Conservation (phyloP, 2,888 invertebrate genomes). For the Zygaena filipendulae region DNA sequence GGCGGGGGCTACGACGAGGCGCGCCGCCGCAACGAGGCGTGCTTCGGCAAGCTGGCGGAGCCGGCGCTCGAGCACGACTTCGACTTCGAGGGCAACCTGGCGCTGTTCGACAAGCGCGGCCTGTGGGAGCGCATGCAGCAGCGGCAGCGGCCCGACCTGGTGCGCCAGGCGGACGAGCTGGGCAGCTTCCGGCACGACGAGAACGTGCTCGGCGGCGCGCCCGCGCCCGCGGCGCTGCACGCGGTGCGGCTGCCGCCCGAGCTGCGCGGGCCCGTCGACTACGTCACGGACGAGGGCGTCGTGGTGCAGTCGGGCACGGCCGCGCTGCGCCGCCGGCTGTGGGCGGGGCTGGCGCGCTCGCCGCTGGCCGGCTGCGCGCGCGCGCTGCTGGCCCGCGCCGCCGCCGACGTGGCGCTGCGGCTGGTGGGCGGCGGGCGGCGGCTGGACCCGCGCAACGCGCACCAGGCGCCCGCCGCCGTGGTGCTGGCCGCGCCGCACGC, state of each 20-base stretch:
- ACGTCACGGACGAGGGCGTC: slow-evolving; percentile 84
- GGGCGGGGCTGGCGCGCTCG: slow-evolving; percentile 69
- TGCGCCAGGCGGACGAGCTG: slow-evolving; percentile 41
- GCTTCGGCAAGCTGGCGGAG: slow-evolving; percentile 80
- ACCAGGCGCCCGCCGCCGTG: slow-evolving; percentile 87
- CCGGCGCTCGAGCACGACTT: slow-evolving; percentile 79
- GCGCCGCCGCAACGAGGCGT: slow-evolving; percentile 76
- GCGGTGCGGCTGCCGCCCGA: slow-evolving; percentile 78
- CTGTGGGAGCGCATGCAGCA: slow-evolving; percentile 47
- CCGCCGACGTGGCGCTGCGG: slow-evolving; percentile 80
- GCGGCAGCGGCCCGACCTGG: slow-evolving; percentile 38
- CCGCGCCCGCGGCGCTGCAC: slow-evolving; percentile 18
- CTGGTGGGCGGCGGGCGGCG: slow-evolving; percentile 87
- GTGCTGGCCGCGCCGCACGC: slow-evolving; percentile 78
- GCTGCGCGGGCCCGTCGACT: slow-evolving; percentile 63
- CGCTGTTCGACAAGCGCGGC: slow-evolving; percentile 85
- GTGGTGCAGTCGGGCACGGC: slow-evolving; percentile 80
- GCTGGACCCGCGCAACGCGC: slow-evolving; percentile 86
- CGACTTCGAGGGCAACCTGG: slow-evolving; percentile 95
- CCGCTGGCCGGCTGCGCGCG: slow-evolving; percentile 66
- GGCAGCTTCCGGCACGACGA: slow-evolving; percentile 83
- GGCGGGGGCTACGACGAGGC: slow-evolving; percentile 32
- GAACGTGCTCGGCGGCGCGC: slow-evolving; percentile 71
- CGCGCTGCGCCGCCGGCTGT: slow-evolving; percentile 74
- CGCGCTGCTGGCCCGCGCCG: slow-evolving; percentile 85